Evolutionary conservation across 2,113 vertebrate species (phyloP), one percentile per base, ranked within the genome.

Genomic region (Syngnathus floridae): DNA sequence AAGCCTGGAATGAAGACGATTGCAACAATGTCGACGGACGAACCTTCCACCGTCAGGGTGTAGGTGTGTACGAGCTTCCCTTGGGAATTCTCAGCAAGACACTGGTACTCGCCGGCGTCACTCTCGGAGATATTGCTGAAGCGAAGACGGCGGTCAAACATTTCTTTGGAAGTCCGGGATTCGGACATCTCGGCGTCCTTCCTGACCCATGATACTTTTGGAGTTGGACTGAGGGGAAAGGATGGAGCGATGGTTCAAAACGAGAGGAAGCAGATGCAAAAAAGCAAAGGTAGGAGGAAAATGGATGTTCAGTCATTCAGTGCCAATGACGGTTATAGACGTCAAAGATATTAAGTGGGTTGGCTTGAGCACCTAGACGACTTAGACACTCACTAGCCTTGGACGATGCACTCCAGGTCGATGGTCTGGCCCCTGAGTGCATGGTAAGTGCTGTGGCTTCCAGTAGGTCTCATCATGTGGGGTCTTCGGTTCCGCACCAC

Each of bases 41-140:
- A 86, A 95, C 95, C 94, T 83, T 97, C 94, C 45, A 96, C 94
- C 0, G 87, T 90, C 76, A 96, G 66, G 0, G 76, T 87, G 86
- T 93, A 96, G 52, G 76, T 89, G 69, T 93, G 93, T 5, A 60
- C 84, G 52, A 73, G 61, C 6, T 55, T 90, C 74, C 95, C 94
- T 49, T 92, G 90, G 0, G 82, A 59, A 80, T 95, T 96, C 62
- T 76, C 85, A 21, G 93, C 93, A 9, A 87, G 84, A 66, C 94
- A 97, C 73, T 91, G 92, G 77, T 97, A 97, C 66, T 95, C 92
- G 7, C 95, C 94, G 0, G 88, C 89, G 0, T 97, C 94, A 2
- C 88, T 90, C 74, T 93, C 92, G 0, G 82, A 82, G 72, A 96
- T 91, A 0, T 86, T 88, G 19, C n/a, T 86, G 74, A 96, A 91